phyloP scores from a whole-genome alignment of 2,113 vertebrate species.

The Plectropomus leopardus region DNA sequence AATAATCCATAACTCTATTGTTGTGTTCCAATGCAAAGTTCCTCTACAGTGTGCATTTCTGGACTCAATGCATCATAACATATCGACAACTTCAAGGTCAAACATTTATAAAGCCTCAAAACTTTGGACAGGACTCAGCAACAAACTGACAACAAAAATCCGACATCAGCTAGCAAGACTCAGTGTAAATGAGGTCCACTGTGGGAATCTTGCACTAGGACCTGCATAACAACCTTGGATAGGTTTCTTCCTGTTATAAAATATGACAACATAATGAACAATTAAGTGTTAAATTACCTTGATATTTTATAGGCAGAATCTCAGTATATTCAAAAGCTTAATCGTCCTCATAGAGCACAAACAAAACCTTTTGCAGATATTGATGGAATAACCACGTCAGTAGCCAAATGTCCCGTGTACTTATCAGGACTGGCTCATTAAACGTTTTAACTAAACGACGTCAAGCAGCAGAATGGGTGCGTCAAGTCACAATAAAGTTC shows the following conservation, averaged over 20 bases:
- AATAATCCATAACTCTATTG: conserved; percentile 18
- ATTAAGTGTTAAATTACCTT: conserved; percentile 12
- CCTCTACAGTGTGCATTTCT: conserved; percentile 1
- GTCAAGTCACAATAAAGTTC: too few species aligned
- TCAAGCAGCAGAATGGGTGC: too few species aligned
- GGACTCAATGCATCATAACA: not conserved
- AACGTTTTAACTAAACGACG: too few species aligned
- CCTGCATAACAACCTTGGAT: not conserved
- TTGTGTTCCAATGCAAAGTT: not conserved
- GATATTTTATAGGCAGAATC: not conserved
- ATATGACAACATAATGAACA: conserved; percentile 10
- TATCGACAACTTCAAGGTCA: conserved; percentile 31
- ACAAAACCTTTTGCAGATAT: not conserved
- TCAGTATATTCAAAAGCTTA: conserved; percentile 16
- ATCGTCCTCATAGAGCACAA: not conserved
- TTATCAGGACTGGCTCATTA: too few species aligned
- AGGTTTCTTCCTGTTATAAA: not conserved
- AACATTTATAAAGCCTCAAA: conserved; percentile 7
- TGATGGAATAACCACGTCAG: not conserved
- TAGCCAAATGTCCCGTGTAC: not conserved
- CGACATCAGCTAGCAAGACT: not conserved
- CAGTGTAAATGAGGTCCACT: not conserved
- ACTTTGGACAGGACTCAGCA: not conserved
- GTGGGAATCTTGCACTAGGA: not conserved
- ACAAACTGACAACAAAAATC: not conserved